These are phyloP conservation scores for Elephas maximus DNA, from an alignment of 2,113 vertebrate genomes.

Conservation along the genomic window DNA sequence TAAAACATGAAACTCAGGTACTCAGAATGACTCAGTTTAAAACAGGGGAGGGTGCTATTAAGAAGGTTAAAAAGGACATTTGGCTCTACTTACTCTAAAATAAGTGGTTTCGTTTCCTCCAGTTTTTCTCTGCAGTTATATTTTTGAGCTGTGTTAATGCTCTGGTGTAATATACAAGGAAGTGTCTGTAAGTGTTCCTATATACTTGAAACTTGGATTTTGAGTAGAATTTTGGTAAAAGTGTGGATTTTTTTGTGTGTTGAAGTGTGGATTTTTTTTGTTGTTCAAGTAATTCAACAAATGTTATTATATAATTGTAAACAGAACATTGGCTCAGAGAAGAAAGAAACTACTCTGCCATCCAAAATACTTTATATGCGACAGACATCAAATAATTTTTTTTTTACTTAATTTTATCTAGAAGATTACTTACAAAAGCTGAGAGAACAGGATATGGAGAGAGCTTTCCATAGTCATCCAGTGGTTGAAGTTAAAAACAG, in stretches of 20 bases:
- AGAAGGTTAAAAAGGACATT: constrained; percentile 82
- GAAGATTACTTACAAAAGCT: background rate
- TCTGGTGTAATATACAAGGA: background rate
- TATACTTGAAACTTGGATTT: background rate
- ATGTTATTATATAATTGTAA: background rate
- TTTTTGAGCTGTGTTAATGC: constrained; percentile 1
- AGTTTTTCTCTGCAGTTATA: background rate
- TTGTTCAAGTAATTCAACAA: constrained; percentile 1
- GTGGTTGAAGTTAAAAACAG: background rate
- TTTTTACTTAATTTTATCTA: background rate
- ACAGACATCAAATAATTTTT: background rate
- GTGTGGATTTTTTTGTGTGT: background rate
- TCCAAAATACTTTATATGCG: background rate
- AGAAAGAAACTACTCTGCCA: background rate
- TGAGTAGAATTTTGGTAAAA: background rate
- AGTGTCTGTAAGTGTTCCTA: background rate
- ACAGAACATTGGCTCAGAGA: background rate
- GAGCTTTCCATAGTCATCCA: background rate
- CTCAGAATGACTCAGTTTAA: constrained; percentile 75
- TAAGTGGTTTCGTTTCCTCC: constrained; percentile 18
- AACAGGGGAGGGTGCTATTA: constrained; percentile 57
- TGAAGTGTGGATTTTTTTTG: background rate
- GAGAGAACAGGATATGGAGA: background rate
- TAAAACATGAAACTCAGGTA: constrained; percentile 79
- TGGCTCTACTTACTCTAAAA: constrained; percentile 63